Evolutionary conservation across 2,888 invertebrate species (phyloP).

Genomic region (Dryococelus australis): DNA sequence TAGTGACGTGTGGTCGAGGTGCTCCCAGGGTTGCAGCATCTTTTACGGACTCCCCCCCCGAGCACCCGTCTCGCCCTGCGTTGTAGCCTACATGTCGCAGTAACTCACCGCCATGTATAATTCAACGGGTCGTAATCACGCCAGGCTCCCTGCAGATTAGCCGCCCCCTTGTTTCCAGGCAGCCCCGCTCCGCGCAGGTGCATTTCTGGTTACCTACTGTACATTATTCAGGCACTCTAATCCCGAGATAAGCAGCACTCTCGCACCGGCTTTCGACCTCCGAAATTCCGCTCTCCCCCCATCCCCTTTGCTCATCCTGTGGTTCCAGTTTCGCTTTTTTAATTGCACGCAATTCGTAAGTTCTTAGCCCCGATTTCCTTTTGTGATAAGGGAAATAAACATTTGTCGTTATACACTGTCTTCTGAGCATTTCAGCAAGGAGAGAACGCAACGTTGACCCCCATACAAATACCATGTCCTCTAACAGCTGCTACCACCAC

Average conservation of each 20-base stretch:
- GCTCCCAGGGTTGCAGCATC: background rate
- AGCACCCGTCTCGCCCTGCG: background rate
- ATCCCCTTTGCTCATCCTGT: background rate
- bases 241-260: constrained; percentile 11
- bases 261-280: background rate
- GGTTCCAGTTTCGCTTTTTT: background rate
- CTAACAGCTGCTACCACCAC: too few species aligned
- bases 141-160: background rate
- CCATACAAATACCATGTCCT: too few species aligned
- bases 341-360: background rate
- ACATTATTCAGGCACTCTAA: constrained; percentile 11
- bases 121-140: background rate
- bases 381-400: background rate
- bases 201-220: background rate
- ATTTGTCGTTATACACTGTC: too few species aligned
- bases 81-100: background rate
- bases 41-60: background rate
- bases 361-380: background rate
- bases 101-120: constrained; percentile 16
- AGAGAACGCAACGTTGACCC: too few species aligned
- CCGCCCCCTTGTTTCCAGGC: background rate
- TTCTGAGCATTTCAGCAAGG: too few species aligned
- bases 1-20: background rate
- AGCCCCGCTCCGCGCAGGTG: background rate
- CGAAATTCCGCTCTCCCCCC: background rate